Base-by-base conservation (phyloP, 2,797 vertebrate species). In the Philypnodon macrostomus region DNA sequence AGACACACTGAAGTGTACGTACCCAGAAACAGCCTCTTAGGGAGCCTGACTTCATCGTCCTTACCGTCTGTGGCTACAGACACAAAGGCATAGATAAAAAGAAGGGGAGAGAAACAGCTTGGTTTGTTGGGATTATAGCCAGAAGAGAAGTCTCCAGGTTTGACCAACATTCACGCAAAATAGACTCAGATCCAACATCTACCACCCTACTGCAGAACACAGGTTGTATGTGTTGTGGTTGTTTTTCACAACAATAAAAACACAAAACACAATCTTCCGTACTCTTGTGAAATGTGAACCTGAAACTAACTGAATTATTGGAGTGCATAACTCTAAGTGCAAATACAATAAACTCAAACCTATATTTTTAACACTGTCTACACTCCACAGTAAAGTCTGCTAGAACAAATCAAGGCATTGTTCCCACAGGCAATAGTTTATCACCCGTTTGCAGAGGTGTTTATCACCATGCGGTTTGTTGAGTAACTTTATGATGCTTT, bases 11-110 rank as follows among this genome's bases (percentile, higher is more conserved):
- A 27, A 64, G 54, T 76, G 89, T 97, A 98, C 95, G 47, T 97
- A 98, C 95, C 96, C 89, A 96, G 87, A 93, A 90, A 95, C 73
- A 92, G 88, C 88, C 91, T 92, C 91, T 91, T 93, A 83, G 92
- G 91, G 77, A 85, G 83, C 93, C 91, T 94, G 92, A 93, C 65
- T 83, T 95, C 96, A 90, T 95, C 96, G 56, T 97, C 95, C 89
- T 96, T 95, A 95, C 84, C 91, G 90, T 96, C 95, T 94, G 94
- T 89, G 36, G 92, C 93, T 92, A 92, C 77, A 84, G 83, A 83
- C 76, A 50, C 61, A 79, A 68, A 53, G 34, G 37, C 27, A 60
- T 27, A 84, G 79, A 8, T 82, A 87, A 87, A 68, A 37, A 57
- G 40, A 30, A 52, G 59, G 15, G 44, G 46, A 56, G 47, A 60